phyloP scores from a whole-genome alignment of 2,113 vertebrate genomes.

The Natator depressus region DNA sequence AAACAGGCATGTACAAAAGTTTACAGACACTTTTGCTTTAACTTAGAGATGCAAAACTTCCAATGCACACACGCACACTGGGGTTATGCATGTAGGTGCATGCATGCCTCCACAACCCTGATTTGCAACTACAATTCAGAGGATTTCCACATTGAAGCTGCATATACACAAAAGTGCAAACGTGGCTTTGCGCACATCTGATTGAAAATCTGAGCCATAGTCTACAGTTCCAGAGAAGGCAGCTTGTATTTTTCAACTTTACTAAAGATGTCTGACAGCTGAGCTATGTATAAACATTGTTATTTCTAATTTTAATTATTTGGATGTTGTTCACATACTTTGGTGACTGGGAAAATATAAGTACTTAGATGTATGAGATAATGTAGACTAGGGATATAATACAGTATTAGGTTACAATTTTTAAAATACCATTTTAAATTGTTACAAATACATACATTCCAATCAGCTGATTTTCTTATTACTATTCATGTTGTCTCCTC shows the following conservation, averaged over 20 bases:
- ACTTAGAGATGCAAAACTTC: not conserved
- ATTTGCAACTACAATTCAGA: rapidly evolving
- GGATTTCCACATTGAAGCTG: not conserved
- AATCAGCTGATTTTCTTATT: not conserved
- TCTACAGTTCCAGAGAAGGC: not conserved
- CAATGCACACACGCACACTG: not conserved
- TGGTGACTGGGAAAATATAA: not conserved
- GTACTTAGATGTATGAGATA: not conserved
- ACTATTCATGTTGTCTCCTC: not conserved
- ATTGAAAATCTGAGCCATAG: not conserved
- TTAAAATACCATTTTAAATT: not conserved
- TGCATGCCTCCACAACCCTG: not conserved
- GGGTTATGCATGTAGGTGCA: too few relatives aligned
- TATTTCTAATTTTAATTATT: not conserved
- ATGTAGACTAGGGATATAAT: not conserved
- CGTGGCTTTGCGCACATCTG: not conserved
- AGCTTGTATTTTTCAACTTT: not conserved
- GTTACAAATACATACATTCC: not conserved
- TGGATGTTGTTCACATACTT: not conserved
- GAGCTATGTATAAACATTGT: not conserved
- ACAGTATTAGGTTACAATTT: not conserved
- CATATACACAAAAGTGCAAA: not conserved
- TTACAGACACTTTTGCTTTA: not conserved
- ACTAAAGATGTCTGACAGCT: not conserved
- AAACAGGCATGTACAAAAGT: not conserved